phyloP scores from a whole-genome alignment of 2,113 vertebrate genomes.

The Okapia johnstoni region DNA sequence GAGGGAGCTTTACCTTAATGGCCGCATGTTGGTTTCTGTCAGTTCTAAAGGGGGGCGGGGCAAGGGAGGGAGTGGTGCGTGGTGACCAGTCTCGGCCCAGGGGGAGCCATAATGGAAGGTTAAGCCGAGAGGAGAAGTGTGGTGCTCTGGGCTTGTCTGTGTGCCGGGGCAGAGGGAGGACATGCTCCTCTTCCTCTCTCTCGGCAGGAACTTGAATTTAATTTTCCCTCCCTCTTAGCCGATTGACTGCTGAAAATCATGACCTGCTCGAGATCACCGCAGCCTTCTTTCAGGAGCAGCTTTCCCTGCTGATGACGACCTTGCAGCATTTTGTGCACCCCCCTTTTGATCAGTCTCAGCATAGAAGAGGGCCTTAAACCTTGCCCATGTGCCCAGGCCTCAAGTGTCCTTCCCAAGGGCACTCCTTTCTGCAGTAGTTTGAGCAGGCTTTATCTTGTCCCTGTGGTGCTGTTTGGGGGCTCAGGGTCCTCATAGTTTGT shows the following conservation, averaged over 20 bases:
- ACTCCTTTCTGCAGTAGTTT: background rate
- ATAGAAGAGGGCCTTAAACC: background rate
- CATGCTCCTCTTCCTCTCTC: too few relatives aligned
- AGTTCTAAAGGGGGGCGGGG: background rate
- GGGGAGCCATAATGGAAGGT: too few relatives aligned
- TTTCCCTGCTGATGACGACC: background rate
- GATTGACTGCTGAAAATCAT: background rate
- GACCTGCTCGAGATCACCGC: rapidly evolving
- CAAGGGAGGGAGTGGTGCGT: background rate
- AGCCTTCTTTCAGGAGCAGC: background rate
- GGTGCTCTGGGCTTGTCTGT: too few relatives aligned
- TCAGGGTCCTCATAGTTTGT: too few relatives aligned
- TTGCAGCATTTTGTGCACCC: background rate
- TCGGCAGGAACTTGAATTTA: background rate
- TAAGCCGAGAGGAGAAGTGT: too few relatives aligned
- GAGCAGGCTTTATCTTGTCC: background rate
- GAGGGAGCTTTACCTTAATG: background rate
- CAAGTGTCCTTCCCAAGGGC: background rate
- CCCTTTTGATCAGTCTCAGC: background rate
- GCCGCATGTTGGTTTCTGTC: background rate
- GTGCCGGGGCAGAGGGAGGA: too few relatives aligned
- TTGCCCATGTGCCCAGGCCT: background rate
- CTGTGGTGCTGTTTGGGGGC: background rate
- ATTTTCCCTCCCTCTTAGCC: background rate
- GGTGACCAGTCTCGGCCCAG: background rate